Evolutionary conservation across 2,113 vertebrate genomes (phyloP).

Genomic region (Chrysochloris asiatica): DNA sequence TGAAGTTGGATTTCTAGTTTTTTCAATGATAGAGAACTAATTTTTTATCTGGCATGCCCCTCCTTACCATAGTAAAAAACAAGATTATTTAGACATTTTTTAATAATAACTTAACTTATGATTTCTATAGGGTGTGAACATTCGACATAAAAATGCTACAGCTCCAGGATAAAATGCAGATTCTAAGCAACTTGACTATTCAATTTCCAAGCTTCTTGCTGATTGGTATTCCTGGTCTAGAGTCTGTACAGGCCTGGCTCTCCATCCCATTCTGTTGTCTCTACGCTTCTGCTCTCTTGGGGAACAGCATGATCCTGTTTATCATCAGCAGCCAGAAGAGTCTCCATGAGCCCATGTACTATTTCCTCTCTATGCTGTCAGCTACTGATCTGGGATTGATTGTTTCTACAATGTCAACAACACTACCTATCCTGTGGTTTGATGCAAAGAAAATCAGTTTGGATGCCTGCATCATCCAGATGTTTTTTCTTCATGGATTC

Average conservation of each 20-base stretch:
- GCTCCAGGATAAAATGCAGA: background rate
- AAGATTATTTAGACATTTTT: background rate
- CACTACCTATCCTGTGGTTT: background rate
- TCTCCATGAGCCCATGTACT: background rate
- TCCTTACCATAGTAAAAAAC: background rate
- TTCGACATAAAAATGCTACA: background rate
- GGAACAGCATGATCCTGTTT: conserved; percentile 5
- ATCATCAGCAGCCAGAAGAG: background rate
- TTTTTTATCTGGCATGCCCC: background rate
- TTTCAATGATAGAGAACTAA: background rate
- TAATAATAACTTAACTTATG: background rate
- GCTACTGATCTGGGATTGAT: background rate
- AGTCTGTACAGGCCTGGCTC: background rate
- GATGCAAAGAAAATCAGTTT: background rate
- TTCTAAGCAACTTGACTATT: conserved; percentile 14
- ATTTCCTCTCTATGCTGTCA: background rate
- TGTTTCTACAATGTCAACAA: background rate
- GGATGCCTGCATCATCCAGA: conserved; percentile 6
- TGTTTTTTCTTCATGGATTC: conserved; percentile 37
- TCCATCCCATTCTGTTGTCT: background rate
- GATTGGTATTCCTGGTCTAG: background rate
- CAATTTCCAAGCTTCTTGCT: background rate
- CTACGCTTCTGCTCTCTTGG: background rate
- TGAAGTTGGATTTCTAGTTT: background rate
- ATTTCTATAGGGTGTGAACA: conserved; percentile 15